phyloP scores from a whole-genome alignment of 2,113 vertebrate genomes.

The Thunnus thynnus region DNA sequence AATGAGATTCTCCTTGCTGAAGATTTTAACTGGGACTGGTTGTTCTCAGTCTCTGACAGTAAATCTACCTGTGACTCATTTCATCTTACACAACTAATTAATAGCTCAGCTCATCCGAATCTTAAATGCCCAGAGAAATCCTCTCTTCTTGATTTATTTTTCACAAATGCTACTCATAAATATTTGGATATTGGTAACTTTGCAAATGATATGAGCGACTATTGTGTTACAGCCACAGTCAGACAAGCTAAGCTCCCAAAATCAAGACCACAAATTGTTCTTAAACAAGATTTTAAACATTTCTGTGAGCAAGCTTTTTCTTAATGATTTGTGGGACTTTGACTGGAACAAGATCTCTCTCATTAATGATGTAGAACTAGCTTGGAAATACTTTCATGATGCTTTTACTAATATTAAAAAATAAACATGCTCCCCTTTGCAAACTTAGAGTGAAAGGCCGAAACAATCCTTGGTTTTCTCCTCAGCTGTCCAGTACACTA shows the following conservation, averaged over 20 bases:
- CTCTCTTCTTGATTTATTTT: too few species aligned
- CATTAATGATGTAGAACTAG: not conserved
- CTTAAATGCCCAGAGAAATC: too few species aligned
- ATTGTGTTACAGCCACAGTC: too few species aligned
- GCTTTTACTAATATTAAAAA: not conserved
- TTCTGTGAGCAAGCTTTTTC: too few species aligned
- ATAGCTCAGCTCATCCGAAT: not conserved
- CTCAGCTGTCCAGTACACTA: not conserved
- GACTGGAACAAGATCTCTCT: not conserved
- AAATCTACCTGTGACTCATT: not conserved
- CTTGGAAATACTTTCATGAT: not conserved
- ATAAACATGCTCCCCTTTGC: not conserved
- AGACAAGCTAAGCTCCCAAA: too few species aligned
- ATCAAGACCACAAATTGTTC: too few species aligned
- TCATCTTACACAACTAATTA: not conserved
- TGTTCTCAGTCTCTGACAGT: not conserved
- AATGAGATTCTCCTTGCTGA: not conserved
- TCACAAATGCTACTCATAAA: too few species aligned
- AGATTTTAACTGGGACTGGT: conserved; percentile 6
- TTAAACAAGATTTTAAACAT: too few species aligned
- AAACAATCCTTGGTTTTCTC: not conserved
- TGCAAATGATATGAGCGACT: too few species aligned
- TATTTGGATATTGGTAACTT: too few species aligned
- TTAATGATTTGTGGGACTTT: too few species aligned
- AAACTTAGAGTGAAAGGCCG: not conserved